These are phyloP conservation scores for Nyctibius grandis DNA, from an alignment of 2,797 vertebrate genomes.

Conservation along the genomic window DNA sequence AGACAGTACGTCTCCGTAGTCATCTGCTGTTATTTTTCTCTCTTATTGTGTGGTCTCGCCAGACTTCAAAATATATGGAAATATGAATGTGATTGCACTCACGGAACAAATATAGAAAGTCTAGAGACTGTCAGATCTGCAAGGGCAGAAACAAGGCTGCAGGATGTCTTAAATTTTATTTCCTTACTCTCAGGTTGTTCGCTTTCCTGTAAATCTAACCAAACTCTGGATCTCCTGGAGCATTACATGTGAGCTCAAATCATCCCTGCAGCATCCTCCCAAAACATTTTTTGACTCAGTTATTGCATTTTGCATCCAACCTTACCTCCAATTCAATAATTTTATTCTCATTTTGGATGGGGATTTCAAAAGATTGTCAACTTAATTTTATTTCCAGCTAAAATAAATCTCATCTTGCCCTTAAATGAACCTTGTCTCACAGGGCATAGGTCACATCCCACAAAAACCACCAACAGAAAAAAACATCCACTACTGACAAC, in stretches of 20 bases:
- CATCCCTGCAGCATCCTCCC: not conserved
- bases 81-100: not conserved
- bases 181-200: not conserved
- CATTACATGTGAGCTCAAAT: not conserved
- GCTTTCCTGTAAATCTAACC: not conserved
- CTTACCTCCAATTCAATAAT: not conserved
- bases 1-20: not conserved
- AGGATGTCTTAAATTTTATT: not conserved
- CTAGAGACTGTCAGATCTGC: not conserved
- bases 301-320: not conserved
- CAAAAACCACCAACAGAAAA: not conserved
- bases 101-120: not conserved
- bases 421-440: not conserved
- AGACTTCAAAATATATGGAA: not conserved
- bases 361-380: not conserved
- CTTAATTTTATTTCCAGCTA: not conserved
- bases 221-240: not conserved
- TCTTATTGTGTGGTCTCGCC: not conserved
- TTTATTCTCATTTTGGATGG: not conserved
- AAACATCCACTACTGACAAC: not conserved
- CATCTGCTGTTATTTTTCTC: not conserved
- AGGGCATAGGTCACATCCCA: not conserved
- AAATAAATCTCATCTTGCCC: not conserved
- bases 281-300: not conserved
- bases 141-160: not conserved